Percentiles rank a stretch among this genome's conserved stretches.
These are phyloP conservation scores for Chaetogeoica ovagalla DNA, from an alignment of 2,888 invertebrate species.

Conservation along the genomic window DNA sequence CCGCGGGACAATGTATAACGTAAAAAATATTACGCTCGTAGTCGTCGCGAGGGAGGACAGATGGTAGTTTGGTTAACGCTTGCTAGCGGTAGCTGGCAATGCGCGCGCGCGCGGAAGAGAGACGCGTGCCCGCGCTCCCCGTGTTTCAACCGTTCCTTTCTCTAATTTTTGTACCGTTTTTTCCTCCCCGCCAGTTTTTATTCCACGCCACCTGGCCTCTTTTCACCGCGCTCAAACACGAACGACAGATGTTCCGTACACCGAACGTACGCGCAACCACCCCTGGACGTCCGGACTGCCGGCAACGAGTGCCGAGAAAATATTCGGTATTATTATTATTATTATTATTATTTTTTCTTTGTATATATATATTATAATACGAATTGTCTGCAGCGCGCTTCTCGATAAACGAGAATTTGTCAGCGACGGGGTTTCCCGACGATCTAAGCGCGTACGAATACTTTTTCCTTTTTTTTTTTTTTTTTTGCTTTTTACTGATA, in stretches of 20 bases:
- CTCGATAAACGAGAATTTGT: too few species aligned
- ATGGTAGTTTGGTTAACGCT: conserved; percentile 4
- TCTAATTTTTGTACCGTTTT: not conserved
- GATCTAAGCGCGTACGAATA: too few species aligned
- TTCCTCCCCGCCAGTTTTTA: not conserved
- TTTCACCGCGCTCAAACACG: conserved; percentile 11
- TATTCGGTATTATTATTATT: too few species aligned
- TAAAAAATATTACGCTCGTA: too few species aligned
- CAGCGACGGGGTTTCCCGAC: too few species aligned
- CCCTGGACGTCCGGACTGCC: not conserved
- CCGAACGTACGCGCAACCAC: conserved; percentile 4
- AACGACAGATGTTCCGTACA: conserved; percentile 41
- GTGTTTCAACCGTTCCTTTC: not conserved
- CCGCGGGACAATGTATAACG: too few species aligned
- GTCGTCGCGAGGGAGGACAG: conserved; percentile 20
- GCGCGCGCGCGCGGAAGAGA: conserved; percentile 23
- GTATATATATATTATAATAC: too few species aligned
- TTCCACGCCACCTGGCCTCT: conserved; percentile 37
- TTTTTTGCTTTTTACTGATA: too few species aligned
- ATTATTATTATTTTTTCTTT: too few species aligned
- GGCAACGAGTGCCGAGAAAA: too few species aligned
- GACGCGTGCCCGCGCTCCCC: conserved; percentile 37
- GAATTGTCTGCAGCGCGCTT: too few species aligned
- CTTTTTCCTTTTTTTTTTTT: too few species aligned
- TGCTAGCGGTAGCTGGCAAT: conserved; percentile 2